These are phyloP conservation scores for Melozone crissalis DNA, from an alignment of 2,113 vertebrate genomes.

Conservation along the genomic window DNA sequence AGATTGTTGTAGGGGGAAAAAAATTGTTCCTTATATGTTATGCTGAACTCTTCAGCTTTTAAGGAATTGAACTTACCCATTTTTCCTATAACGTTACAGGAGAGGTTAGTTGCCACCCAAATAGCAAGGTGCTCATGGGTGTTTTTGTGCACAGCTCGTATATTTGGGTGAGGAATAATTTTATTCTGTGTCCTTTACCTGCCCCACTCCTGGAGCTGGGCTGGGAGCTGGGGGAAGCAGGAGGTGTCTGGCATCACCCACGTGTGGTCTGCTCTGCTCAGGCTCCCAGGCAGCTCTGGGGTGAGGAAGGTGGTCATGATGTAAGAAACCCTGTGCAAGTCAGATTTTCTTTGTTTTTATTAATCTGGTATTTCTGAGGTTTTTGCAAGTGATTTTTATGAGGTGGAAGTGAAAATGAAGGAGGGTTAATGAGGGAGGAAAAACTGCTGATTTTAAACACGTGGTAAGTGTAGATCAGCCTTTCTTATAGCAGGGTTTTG, in stretches of 20 bases:
- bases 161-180: background rate
- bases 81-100: background rate
- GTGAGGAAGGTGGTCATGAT: background rate
- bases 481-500: background rate
- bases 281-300: background rate
- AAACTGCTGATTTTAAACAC: background rate
- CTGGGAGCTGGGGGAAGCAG: background rate
- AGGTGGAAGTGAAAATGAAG: background rate
- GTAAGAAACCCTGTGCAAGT: background rate
- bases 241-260: background rate
- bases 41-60: constrained; percentile 49
- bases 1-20: constrained; percentile 70
- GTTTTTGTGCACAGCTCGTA: background rate
- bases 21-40: constrained; percentile 63
- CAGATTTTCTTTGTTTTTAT: background rate
- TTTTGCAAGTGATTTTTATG: background rate
- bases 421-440: background rate
- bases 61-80: background rate
- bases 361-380: too few relatives aligned
- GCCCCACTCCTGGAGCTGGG: fast-evolving
- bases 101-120: background rate
- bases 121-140: background rate
- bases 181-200: background rate
- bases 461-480: background rate
- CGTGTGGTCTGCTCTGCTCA: background rate